Percentiles rank a stretch among this genome's conserved stretches.
Conservation (phyloP, 2,797 vertebrate species). For the Sebastes trivittatus region DNA sequence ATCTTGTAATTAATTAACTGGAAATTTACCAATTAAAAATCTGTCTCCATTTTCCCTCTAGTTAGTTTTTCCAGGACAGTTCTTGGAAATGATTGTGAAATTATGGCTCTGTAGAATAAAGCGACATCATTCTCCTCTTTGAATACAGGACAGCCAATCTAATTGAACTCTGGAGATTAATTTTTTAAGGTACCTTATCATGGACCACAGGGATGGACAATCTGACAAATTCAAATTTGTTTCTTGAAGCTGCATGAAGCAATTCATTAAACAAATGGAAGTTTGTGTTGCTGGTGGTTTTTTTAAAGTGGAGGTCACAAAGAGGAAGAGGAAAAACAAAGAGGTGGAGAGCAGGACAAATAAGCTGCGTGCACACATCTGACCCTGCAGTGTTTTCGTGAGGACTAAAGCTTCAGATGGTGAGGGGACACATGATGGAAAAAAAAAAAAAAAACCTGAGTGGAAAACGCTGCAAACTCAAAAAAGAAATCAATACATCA, state of each 20-base stretch:
- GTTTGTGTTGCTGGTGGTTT: neutral
- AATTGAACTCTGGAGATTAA: neutral
- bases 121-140: neutral
- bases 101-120: neutral
- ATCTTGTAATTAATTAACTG: neutral
- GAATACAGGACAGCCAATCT: neutral
- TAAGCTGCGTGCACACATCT: neutral
- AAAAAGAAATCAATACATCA: neutral
- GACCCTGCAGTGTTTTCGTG: neutral
- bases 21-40: neutral
- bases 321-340: constrained; percentile 14
- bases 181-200: neutral
- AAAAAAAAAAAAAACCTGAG: neutral
- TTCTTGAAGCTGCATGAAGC: neutral
- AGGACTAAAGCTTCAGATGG: neutral
- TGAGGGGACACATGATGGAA: neutral
- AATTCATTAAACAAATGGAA: neutral
- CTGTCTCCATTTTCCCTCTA: neutral
- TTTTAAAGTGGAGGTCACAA: neutral
- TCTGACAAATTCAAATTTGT: neutral
- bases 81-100: neutral
- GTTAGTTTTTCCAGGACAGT: neutral
- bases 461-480: neutral
- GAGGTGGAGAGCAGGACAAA: constrained; percentile 30
- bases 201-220: neutral